phyloP scores from a whole-genome alignment of 1,140 invertebrate species.

The Caenorhabditis tropicalis region DNA sequence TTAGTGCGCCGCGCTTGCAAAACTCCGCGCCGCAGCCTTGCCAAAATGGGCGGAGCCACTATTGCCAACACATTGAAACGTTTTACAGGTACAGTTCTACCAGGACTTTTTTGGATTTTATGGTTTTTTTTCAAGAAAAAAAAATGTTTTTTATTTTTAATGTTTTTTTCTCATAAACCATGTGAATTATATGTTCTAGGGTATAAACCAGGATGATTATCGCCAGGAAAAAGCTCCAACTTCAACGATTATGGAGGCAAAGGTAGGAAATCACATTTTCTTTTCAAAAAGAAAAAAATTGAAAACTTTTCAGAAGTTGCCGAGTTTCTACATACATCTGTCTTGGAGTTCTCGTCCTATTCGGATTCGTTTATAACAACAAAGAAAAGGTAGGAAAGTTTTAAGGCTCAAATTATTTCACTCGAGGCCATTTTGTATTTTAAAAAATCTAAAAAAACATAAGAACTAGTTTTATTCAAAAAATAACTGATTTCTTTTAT shows the following conservation, averaged over 20 bases:
- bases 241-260: conserved; percentile 45
- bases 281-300: too few species aligned
- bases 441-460: not conserved
- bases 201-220: conserved; percentile 4
- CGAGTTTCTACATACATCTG: not conserved
- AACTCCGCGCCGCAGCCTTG: not conserved
- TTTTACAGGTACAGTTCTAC: not conserved
- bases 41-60: not conserved
- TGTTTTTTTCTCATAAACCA: not conserved
- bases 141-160: not conserved
- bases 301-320: conserved; percentile 24
- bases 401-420: not conserved
- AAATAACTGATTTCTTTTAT: too few species aligned
- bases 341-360: conserved; percentile 13
- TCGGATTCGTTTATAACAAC: conserved; percentile 32
- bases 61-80: conserved; percentile 22
- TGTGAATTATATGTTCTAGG: not conserved
- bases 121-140: not conserved
- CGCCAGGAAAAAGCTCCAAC: conserved; percentile 46
- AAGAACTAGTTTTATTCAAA: too few species aligned
- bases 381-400: not conserved
- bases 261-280: not conserved
- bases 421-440: too few species aligned
- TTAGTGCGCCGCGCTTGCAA: not conserved
- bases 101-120: not conserved